Conservation (phyloP, 2,888 invertebrate genomes). For the Ditylenchus weischeri region DNA sequence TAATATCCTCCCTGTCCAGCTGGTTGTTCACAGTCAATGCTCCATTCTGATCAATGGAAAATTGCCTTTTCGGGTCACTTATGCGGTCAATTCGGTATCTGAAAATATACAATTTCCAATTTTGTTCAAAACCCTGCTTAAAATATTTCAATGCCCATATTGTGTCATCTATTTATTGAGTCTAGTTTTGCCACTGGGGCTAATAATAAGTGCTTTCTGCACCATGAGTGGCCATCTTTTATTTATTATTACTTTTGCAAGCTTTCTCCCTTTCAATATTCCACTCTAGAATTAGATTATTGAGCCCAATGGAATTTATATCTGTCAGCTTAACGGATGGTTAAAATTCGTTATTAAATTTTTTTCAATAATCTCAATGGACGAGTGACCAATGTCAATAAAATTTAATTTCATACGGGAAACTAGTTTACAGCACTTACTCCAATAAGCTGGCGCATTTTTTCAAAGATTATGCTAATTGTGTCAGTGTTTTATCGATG, state of each 20-base stretch:
- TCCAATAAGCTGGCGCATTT: no score
- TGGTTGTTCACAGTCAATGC: slow-evolving; percentile 88
- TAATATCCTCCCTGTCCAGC: slow-evolving; percentile 88
- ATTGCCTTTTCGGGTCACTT: slow-evolving; percentile 87
- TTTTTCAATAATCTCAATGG: background rate
- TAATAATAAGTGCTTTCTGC: no score
- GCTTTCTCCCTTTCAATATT: no score
- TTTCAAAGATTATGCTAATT: no score
- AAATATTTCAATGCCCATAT: background rate
- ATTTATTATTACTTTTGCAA: no score
- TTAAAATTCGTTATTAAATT: background rate
- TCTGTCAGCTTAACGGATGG: no score
- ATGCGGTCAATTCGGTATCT: slow-evolving; percentile 74
- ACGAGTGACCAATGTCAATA: background rate
- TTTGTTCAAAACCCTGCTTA: background rate
- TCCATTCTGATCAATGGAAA: slow-evolving; percentile 88
- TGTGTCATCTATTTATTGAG: background rate
- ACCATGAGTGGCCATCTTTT: no score
- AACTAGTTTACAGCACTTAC: no score
- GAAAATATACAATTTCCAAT: slow-evolving; percentile 17
- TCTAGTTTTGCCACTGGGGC: background rate
- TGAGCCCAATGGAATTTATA: no score
- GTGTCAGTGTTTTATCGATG: no score
- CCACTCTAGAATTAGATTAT: no score
- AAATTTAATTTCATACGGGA: background rate